Evolutionary conservation across 2,797 vertebrate species (phyloP), one percentile per base, ranked within the genome.

Genomic region (Anguilla megastoma): DNA sequence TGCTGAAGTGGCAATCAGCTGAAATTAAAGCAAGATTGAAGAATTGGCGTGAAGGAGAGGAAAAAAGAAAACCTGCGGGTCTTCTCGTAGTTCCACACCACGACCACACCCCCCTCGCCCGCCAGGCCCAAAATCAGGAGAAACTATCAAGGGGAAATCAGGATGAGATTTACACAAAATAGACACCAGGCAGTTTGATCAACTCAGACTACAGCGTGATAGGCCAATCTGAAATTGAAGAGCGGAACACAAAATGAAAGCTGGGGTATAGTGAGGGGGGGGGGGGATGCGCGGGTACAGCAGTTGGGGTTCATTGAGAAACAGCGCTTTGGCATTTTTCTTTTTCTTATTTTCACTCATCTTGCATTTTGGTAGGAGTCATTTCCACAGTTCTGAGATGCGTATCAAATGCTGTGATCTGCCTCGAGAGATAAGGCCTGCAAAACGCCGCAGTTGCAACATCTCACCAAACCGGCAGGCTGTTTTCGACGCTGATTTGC

Each of bases 331-430:
- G 21, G 71, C 30, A 41, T 21, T 48, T 48, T 50, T 24, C 9
- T 82, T 82, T 48, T 82, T 36, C 50, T 71, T 33, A 5, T 86
- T 50, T 86, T 79, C 2, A 86, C 21, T 74, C 41, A 86, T 87
- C 48, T 60, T 66, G 83, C 60, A 86, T 86, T 86, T 86, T 86
- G 30, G 54, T 69, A 2, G 33, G 41, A 41, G 85, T 86, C 85
- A 66, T 69, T 84, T 87, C 82, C 82, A 84, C 87, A 18, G 21
- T 87, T 84, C 60, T 87, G 58, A 74, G 87, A 87, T 84, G 50
- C 50, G n/a, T 87, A 87, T 85, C 87, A 74, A 84, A 50, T 45
- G n/a, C 60, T 84, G 48, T 48, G 83, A 71, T 84, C 87, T 87
- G 45, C 63, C 21, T 50, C 45, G 48, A 54, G 4, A 84, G 87